Evolutionary conservation across 2,797 vertebrate genomes (phyloP).

Genomic region (Paramormyrops hopkinsi): DNA sequence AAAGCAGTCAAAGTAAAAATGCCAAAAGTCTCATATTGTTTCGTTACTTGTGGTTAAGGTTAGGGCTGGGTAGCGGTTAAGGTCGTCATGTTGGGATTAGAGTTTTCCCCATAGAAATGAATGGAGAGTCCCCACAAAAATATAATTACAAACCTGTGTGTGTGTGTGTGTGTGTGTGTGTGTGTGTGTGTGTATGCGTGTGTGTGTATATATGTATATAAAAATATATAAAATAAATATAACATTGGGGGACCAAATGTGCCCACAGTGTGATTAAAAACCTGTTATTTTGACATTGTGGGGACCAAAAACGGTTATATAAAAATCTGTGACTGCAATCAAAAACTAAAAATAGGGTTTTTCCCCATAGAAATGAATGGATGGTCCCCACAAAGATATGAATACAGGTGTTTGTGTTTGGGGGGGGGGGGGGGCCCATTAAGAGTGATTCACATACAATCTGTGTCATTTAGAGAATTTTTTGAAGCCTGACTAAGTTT

Average conservation of each 20-base stretch:
- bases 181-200: no score
- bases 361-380: neutral
- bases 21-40: no score
- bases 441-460: neutral
- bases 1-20: neutral
- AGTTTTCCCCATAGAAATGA: neutral
- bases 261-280: neutral
- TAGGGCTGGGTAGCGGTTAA: neutral
- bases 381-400: neutral
- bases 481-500: neutral
- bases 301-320: neutral
- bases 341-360: neutral
- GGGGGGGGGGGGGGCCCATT: neutral
- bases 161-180: neutral
- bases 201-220: no score
- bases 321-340: neutral
- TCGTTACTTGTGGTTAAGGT: neutral
- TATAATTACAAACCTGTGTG: neutral
- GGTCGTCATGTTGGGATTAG: neutral
- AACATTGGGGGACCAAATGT: neutral
- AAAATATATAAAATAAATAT: no score
- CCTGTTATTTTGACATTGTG: neutral
- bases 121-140: neutral
- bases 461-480: slow-evolving; percentile 17
- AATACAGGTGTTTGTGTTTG: neutral